Conservation (phyloP, 2,113 vertebrate genomes). For the Galeopterus variegatus region DNA sequence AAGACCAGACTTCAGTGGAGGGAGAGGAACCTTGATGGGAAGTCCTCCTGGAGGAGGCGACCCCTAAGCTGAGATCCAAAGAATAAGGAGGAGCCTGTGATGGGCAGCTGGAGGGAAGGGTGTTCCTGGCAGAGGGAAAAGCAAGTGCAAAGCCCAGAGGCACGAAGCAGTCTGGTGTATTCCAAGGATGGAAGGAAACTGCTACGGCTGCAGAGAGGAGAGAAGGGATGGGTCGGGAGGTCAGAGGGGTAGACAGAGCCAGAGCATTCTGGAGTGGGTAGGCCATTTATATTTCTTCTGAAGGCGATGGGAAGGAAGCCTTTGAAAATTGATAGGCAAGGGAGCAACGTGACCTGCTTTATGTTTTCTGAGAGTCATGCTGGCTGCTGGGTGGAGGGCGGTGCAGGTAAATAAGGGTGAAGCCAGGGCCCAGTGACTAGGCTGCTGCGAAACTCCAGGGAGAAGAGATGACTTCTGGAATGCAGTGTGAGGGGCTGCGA, state of each 20-base stretch:
- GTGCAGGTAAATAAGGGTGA: too few species aligned
- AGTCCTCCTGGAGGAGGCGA: background rate
- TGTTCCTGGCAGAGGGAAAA: background rate
- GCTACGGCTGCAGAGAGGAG: accelerated
- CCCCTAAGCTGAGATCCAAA: background rate
- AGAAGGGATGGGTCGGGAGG: background rate
- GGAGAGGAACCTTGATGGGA: background rate
- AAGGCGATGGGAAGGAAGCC: background rate
- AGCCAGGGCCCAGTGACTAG: background rate
- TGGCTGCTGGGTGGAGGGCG: background rate
- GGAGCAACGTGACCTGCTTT: background rate
- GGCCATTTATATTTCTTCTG: background rate
- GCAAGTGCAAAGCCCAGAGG: background rate
- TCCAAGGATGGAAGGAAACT: background rate
- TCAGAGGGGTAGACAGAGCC: background rate
- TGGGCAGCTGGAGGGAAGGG: background rate
- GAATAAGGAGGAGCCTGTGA: background rate
- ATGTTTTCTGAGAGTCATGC: background rate
- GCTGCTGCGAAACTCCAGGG: background rate
- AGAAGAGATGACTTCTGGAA: background rate
- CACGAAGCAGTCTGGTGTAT: background rate
- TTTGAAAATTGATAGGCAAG: background rate
- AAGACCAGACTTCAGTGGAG: background rate
- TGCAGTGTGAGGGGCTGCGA: background rate
- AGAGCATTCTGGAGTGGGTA: background rate